A percentile compares a stretch with the other conserved stretches of the same genome.
Conservation (phyloP, 1,140 invertebrate species). For the Pachypeltis micranthus region DNA sequence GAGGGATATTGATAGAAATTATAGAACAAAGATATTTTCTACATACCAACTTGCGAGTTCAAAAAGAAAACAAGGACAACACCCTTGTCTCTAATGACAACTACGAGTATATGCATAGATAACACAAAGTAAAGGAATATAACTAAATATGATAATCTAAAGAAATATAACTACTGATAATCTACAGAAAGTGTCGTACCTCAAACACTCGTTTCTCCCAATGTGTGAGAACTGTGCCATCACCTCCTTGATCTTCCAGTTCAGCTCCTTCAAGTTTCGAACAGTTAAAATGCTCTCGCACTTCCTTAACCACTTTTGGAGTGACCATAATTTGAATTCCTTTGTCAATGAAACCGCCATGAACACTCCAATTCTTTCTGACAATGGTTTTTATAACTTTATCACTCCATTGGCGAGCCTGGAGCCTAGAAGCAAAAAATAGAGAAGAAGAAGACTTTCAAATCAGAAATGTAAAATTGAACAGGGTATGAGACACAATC, state of each 20-base stretch:
- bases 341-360: conserved; percentile 58
- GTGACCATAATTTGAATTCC: conserved; percentile 84
- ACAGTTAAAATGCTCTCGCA: conserved; percentile 84
- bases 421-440: conserved; percentile 45
- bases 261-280: conserved; percentile 86
- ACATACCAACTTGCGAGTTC: too few relatives aligned
- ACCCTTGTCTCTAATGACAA: too few relatives aligned
- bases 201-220: conserved; percentile 98
- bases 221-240: conserved; percentile 92
- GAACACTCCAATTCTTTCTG: conserved; percentile 72
- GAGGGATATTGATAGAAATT: not conserved
- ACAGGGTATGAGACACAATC: too few relatives aligned
- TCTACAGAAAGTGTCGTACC: conserved; percentile 43
- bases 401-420: conserved; percentile 90
- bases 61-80: too few relatives aligned
- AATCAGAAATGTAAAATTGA: too few relatives aligned
- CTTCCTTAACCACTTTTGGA: conserved; percentile 73
- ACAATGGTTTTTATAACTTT: conserved; percentile 70
- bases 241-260: conserved; percentile 93
- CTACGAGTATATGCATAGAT: too few relatives aligned
- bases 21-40: not conserved
- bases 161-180: too few relatives aligned
- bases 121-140: too few relatives aligned
- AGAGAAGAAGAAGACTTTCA: too few relatives aligned
- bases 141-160: too few relatives aligned